A percentile compares a stretch with the other conserved stretches of the same genome.
Evolutionary conservation across 2,888 invertebrate genomes (phyloP).

Genomic region (Luffia ferchaultella): DNA sequence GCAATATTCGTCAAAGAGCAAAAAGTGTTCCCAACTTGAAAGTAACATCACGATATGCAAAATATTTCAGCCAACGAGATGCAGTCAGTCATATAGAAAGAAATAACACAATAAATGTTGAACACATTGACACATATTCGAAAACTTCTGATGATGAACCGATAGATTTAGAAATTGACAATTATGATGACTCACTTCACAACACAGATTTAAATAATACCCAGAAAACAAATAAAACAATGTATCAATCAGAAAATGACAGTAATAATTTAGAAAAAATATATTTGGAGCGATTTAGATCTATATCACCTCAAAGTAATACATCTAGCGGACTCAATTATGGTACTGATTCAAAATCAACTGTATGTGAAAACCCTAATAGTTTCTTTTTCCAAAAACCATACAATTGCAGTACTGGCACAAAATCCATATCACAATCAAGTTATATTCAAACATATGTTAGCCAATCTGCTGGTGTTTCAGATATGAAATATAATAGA

Average conservation of each 20-base stretch:
- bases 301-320: conserved; percentile 28
- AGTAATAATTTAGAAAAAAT: conserved; percentile 48
- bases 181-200: conserved; percentile 12
- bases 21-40: conserved; percentile 61
- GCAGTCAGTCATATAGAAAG: conserved; percentile 35
- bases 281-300: conserved; percentile 43
- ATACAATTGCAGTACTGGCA: conserved; percentile 13
- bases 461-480: conserved; percentile 5
- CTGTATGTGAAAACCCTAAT: conserved; percentile 20
- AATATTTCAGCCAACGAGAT: conserved; percentile 58
- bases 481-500: conserved; percentile 20
- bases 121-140: conserved; percentile 15
- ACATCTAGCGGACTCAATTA: conserved; percentile 25
- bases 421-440: not conserved
- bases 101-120: conserved; percentile 22
- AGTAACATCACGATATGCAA: conserved; percentile 55
- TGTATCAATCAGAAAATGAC: conserved; percentile 28
- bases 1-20: conserved; percentile 33
- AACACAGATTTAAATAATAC: not conserved
- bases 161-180: not conserved
- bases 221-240: conserved; percentile 18
- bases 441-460: not conserved
- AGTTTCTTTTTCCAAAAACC: conserved; percentile 37
- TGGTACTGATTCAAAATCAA: conserved; percentile 9
- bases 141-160: conserved; percentile 11